Base-by-base conservation (phyloP, 2,797 vertebrate genomes). In the Xiphorhynchus erythropygius region DNA sequence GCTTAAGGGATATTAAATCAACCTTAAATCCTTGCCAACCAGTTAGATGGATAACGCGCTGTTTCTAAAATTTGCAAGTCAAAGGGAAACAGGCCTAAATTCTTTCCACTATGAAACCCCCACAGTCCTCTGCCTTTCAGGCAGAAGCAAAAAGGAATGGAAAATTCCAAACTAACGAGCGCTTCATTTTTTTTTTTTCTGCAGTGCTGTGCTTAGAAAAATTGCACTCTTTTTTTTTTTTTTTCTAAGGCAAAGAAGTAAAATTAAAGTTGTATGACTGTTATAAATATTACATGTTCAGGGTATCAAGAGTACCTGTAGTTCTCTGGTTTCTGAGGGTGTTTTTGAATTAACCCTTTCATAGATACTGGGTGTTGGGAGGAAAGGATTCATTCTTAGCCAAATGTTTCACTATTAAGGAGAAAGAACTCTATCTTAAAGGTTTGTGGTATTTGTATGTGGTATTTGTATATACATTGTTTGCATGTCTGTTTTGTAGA, bases 201-300 rank as follows among this genome's bases (percentile, higher is more conserved):
- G 77, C 92, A 96, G 86, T 92, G 85, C 94, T 97, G 95, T 93
- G 94, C 90, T 96, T 95, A 95, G 94, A 96, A 96, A 97, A 97
- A 96, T 92, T 96, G 89, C 56, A 89, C 87, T 97, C 33, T 88
- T 95, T 69, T 65, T 80, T 80, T 81, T 35, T 41, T 97, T 97
- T 92, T 96, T 97, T 97, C 90, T 83, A 94, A 93, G 94, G 96
- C 91, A 97, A 97, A 97, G 94, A 96, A 96, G 91, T 96, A 97
- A 98, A 98, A 99, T 99, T 98, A 99, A 99, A 99, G 97, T 99
- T 99, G 98, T 98, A 99, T 99, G 98, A 98, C 97, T 93, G 89
- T 98, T 98, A 99, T 99, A 98, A 99, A 99, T 99, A 99, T 99
- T 99, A 98, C 97, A 99, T 99, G 98, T 97, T 97, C 98, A 98